Evolutionary conservation across 2,888 invertebrate species (phyloP).

Genomic region (Nephrotoma guestfalica): DNA sequence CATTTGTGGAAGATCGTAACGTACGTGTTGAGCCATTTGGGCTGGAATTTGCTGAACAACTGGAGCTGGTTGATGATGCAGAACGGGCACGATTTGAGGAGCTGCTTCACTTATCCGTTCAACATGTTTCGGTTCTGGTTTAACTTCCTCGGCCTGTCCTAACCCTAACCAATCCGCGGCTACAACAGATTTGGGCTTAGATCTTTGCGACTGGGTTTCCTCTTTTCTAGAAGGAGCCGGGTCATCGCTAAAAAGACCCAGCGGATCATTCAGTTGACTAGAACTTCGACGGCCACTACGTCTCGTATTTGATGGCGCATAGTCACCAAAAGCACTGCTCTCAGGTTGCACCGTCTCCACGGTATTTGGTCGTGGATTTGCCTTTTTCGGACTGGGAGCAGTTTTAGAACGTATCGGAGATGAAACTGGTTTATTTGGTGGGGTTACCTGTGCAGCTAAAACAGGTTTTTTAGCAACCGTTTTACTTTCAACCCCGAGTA

Average conservation of each 20-base stretch:
- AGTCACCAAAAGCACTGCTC: constrained; percentile 15
- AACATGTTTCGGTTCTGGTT: background rate
- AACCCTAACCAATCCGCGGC: constrained; percentile 30
- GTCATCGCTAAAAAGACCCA: constrained; percentile 14
- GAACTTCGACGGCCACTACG: constrained; percentile 25
- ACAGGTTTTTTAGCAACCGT: constrained; percentile 15
- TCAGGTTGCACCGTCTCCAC: constrained; percentile 17
- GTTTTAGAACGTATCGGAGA: constrained; percentile 13
- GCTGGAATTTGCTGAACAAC: background rate
- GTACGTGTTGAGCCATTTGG: background rate
- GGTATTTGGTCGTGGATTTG: constrained; percentile 27
- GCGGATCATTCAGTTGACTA: constrained; percentile 18
- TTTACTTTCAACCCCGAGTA: constrained; percentile 16
- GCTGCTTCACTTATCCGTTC: background rate
- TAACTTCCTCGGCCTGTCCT: constrained; percentile 8
- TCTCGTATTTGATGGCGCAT: constrained; percentile 21
- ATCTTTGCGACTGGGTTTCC: background rate
- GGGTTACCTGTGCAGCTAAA: constrained; percentile 7
- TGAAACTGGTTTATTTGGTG: constrained; percentile 12
- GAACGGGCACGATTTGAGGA: background rate
- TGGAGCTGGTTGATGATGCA: background rate
- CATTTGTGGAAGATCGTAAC: background rate
- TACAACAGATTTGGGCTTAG: constrained; percentile 14
- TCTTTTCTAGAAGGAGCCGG: background rate
- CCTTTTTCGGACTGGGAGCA: constrained; percentile 8